These are phyloP conservation scores for Alitta virens DNA, from an alignment of 2,888 invertebrate genomes.

Conservation along the genomic window DNA sequence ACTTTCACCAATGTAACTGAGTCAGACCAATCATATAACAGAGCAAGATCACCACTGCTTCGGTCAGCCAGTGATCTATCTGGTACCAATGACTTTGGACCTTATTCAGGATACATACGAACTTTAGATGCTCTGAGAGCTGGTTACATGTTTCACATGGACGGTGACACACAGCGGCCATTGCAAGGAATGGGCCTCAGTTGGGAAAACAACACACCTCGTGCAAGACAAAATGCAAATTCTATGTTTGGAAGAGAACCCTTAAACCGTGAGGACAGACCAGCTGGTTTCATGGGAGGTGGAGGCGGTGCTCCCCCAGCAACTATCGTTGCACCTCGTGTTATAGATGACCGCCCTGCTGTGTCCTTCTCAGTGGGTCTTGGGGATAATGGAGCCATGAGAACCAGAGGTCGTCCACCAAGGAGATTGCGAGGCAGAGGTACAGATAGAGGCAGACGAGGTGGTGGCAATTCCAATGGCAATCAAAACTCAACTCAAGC, in stretches of 20 bases:
- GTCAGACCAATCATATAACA: too few species aligned
- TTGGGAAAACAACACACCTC: not conserved
- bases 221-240: not conserved
- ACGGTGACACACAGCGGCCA: not conserved
- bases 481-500: too few species aligned
- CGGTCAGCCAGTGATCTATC: too few species aligned
- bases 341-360: not conserved
- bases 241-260: not conserved
- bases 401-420: not conserved
- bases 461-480: not conserved
- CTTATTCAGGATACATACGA: too few species aligned
- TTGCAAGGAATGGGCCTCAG: not conserved
- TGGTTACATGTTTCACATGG: constrained; percentile 13
- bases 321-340: not conserved
- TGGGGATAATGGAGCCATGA: not conserved
- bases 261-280: not conserved
- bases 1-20: too few species aligned
- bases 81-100: too few species aligned
- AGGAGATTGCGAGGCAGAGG: not conserved
- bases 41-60: too few species aligned
- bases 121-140: too few species aligned
- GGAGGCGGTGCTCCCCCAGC: not conserved
- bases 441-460: not conserved
- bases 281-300: not conserved
- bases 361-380: constrained; percentile 11